Percentiles rank a stretch among this genome's conserved stretches.
Conservation (phyloP, 2,113 vertebrate species). For the Furnarius figulus region DNA sequence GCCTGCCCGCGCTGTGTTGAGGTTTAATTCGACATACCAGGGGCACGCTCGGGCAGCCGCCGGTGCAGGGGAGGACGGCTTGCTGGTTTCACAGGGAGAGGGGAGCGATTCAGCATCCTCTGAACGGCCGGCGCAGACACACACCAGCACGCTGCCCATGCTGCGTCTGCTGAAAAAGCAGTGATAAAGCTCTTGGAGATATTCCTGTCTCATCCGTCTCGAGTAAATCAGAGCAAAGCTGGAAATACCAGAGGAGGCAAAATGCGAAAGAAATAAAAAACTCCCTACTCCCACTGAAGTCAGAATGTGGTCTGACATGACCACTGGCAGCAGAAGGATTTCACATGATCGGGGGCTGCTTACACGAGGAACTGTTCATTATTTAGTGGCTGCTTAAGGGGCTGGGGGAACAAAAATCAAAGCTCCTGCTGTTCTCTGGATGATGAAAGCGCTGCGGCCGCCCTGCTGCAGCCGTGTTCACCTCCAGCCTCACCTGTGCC, state of each 20-base stretch:
- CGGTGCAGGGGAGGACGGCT: slow-evolving; percentile 36
- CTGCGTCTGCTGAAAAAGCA: slow-evolving; percentile 28
- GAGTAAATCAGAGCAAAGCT: slow-evolving; percentile 28
- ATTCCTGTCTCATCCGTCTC: slow-evolving; percentile 47
- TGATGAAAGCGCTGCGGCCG: slow-evolving; percentile 9
- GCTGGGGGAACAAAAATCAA: not conserved
- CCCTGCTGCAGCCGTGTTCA: not conserved
- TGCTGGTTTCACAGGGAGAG: slow-evolving; percentile 67
- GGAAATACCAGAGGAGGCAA: slow-evolving; percentile 10
- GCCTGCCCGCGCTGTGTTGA: not conserved
- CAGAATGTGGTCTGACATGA: not conserved
- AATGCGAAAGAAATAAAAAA: slow-evolving; percentile 17
- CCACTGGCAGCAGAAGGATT: not conserved
- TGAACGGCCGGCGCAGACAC: slow-evolving; percentile 26
- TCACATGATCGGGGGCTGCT: not conserved
- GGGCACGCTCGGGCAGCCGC: not conserved
- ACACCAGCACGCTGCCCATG: slow-evolving; percentile 51
- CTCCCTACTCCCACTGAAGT: not conserved
- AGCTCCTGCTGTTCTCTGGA: not conserved
- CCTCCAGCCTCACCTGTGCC: not conserved
- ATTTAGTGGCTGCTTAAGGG: slow-evolving; percentile 42
- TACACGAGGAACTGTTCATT: slow-evolving; percentile 18
- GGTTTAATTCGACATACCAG: slow-evolving; percentile 3
- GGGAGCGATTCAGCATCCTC: slow-evolving; percentile 49
- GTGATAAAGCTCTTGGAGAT: not conserved